Evolutionary conservation across 2,113 vertebrate species (phyloP).

Genomic region (Theristicus caerulescens): DNA sequence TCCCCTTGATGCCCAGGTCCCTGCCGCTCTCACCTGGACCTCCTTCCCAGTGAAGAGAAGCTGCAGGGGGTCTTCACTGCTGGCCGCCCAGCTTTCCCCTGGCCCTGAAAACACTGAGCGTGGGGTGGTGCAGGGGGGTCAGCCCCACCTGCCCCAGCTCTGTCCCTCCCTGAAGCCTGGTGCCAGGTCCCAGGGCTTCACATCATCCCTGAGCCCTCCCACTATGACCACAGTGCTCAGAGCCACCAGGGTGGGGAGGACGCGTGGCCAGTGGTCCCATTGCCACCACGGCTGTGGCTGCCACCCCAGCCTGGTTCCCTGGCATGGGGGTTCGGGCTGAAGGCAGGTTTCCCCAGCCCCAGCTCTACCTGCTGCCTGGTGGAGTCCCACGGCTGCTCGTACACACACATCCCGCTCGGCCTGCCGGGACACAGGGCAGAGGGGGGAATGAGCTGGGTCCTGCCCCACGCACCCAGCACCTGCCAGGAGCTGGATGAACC

Average conservation of each 20-base stretch:
- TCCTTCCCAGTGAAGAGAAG: not conserved
- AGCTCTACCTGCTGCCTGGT: slow-evolving; percentile 5
- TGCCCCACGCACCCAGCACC: not conserved
- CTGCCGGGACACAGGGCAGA: not conserved
- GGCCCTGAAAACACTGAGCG: not conserved
- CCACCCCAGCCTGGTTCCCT: not conserved
- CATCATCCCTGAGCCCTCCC: rapidly evolving
- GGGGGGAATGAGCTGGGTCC: not conserved
- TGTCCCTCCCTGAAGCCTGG: rapidly evolving
- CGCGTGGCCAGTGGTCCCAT: not conserved
- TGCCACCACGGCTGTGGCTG: not conserved
- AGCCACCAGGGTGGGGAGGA: not conserved
- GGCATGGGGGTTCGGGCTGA: rapidly evolving
- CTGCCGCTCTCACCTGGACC: not conserved
- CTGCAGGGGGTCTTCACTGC: not conserved
- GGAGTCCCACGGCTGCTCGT: not conserved
- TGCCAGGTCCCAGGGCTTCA: not conserved
- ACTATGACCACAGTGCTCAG: rapidly evolving
- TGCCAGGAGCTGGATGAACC: not conserved
- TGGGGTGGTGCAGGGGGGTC: not conserved
- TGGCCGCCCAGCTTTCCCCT: not conserved
- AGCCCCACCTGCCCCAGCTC: not conserved
- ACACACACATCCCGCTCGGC: not conserved
- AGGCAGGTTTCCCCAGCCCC: not conserved
- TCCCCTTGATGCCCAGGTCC: not conserved